Base-by-base conservation (phyloP, 1,140 invertebrate species). In the Macrotrachela quadricornifera region DNA sequence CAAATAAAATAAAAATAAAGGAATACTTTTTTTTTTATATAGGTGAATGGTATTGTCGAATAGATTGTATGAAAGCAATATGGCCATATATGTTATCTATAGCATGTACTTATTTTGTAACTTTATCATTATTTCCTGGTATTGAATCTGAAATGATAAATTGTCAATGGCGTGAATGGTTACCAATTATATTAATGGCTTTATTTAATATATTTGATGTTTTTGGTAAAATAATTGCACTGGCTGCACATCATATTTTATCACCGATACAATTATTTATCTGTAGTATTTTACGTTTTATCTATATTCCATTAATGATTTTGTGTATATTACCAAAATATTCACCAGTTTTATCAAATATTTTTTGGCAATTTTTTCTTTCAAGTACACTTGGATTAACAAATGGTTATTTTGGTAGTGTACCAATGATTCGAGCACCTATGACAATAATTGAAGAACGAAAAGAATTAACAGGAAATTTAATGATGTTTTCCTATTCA, bases 41-140 rank as follows among this genome's bases (percentile, higher is more conserved):
- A 77, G 79, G 73, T 76, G 80, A 56, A 81, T 85, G 0, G 21
- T 30, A 30, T 30, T 8, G 21, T 30, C 21, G 21, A 30, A 30
- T 30, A 39, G 55, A 58, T 44, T 60, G 58, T 16, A 77, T 81
- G 1, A 79, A 81, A 58, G 73, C 77, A 0, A 82, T 86, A 56
- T 85, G 82, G 68, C 82, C 83, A 0, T 85, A 85, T 66, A 87
- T 87, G 83, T 70, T 81, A 14, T 81, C 81, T n/a, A 86, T 88
- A 51, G 58, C 15, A 18, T 45, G 15, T 30, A 82, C 83, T 14
- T 88, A 30, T 30, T 2, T 30, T 4, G 21, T 30, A 30, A 30
- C 21, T 30, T 30, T 30, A 30, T 30, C 21, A 30, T 30, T 30
- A 30, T 30, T 30, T 8, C 21, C 21, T 88, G 21, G 21, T 30